Conservation (phyloP, 2,113 vertebrate genomes). For the Struthio camelus region DNA sequence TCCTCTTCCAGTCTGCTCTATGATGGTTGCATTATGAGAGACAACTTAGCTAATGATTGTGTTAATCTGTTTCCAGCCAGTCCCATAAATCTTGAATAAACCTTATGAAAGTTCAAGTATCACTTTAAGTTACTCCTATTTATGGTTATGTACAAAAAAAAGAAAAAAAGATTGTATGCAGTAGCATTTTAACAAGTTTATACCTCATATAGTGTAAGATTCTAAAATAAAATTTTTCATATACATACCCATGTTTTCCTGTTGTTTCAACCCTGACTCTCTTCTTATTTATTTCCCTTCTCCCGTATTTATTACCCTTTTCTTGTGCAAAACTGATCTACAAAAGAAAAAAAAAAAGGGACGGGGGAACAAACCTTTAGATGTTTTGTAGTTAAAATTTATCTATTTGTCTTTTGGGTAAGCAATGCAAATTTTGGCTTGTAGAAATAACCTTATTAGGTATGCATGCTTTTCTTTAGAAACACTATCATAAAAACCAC, state of each 20-base stretch:
- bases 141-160: neutral
- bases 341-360: neutral
- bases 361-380: neutral
- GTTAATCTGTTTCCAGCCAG: conserved; percentile 13
- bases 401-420: conserved; percentile 30
- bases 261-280: neutral
- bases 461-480: conserved; percentile 65
- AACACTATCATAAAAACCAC: conserved; percentile 66
- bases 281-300: neutral
- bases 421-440: conserved; percentile 55
- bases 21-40: neutral
- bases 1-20: neutral
- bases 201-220: neutral
- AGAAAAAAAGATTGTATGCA: neutral
- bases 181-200: neutral
- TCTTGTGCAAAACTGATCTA: neutral
- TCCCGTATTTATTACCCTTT: neutral
- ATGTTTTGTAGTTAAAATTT: conserved; percentile 17
- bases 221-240: neutral
- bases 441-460: conserved; percentile 65
- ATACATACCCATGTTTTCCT: neutral
- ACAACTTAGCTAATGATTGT: neutral
- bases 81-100: conserved; percentile 23
- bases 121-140: conserved; percentile 9
- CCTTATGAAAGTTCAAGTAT: neutral